These are phyloP conservation scores for Halictus ligatus DNA, from an alignment of 2,888 invertebrate species.

Conservation along the genomic window DNA sequence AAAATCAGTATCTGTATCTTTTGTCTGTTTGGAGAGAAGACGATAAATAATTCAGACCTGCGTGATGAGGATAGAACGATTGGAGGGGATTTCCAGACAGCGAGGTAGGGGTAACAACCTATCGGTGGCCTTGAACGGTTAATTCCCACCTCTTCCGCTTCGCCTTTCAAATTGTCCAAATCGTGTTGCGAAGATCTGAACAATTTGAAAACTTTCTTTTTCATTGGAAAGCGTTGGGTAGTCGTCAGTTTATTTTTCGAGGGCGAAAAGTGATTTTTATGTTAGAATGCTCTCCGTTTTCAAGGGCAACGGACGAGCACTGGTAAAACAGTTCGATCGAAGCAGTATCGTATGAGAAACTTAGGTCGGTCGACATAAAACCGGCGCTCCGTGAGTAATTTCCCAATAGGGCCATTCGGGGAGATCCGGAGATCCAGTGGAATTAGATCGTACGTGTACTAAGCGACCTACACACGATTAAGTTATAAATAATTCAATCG, in stretches of 20 bases:
- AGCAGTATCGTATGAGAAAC: constrained; percentile 36
- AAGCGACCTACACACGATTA: constrained; percentile 5
- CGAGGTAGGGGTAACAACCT: background rate
- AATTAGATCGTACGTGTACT: background rate
- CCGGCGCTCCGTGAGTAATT: constrained; percentile 50
- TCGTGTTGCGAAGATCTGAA: background rate
- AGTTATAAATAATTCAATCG: constrained; percentile 5
- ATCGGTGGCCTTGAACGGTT: background rate
- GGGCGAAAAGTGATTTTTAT: background rate
- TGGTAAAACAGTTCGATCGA: constrained; percentile 30
- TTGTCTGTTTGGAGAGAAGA: background rate
- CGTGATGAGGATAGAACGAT: background rate
- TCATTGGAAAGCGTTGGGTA: background rate
- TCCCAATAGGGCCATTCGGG: constrained; percentile 60
- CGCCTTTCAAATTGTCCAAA: background rate
- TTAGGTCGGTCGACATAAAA: constrained; percentile 18
- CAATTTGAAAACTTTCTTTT: background rate
- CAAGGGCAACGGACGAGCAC: background rate
- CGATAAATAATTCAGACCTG: background rate
- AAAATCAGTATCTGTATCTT: too few species aligned
- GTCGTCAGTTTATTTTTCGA: background rate
- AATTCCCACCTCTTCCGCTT: background rate
- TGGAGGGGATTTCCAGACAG: background rate
- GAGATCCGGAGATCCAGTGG: constrained; percentile 12
- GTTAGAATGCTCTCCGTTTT: too few species aligned